Conservation (phyloP, 53 echinoderm and acorn worm genomes). For the Temnopleurus reevesii region DNA sequence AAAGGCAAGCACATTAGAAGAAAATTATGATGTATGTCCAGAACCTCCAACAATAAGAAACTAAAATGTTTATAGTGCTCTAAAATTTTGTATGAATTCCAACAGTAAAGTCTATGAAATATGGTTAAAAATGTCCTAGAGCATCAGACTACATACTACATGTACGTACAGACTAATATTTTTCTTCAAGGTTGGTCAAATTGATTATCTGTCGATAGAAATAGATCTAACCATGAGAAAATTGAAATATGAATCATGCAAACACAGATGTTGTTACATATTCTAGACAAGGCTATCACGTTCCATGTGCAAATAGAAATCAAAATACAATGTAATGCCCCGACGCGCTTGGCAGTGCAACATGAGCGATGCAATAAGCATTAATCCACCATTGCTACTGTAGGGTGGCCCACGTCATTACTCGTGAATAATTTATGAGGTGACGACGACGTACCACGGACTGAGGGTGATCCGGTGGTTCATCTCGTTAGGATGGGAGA, state of each 20-base stretch:
- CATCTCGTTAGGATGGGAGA: neutral
- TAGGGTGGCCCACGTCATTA: conserved; percentile 28
- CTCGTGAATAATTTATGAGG: conserved; percentile 47
- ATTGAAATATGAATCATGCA: neutral
- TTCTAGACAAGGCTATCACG: neutral
- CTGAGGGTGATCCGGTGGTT: neutral
- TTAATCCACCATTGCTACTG: neutral
- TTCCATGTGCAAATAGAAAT: neutral
- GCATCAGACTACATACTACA: neutral
- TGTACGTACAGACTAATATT: no score
- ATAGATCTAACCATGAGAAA: neutral
- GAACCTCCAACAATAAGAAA: no score
- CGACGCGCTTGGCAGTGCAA: neutral
- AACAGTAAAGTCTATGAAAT: no score
- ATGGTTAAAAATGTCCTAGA: no score
- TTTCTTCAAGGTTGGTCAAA: neutral
- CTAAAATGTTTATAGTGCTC: no score
- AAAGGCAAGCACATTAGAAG: no score
- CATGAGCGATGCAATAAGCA: neutral
- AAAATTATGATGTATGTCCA: no score
- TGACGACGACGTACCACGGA: neutral
- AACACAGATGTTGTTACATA: neutral
- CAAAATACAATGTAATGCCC: neutral
- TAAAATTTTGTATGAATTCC: no score
- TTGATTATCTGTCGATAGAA: neutral